These are phyloP conservation scores for Baronia brevicornis DNA, from an alignment of 2,888 invertebrate genomes.

Conservation along the genomic window DNA sequence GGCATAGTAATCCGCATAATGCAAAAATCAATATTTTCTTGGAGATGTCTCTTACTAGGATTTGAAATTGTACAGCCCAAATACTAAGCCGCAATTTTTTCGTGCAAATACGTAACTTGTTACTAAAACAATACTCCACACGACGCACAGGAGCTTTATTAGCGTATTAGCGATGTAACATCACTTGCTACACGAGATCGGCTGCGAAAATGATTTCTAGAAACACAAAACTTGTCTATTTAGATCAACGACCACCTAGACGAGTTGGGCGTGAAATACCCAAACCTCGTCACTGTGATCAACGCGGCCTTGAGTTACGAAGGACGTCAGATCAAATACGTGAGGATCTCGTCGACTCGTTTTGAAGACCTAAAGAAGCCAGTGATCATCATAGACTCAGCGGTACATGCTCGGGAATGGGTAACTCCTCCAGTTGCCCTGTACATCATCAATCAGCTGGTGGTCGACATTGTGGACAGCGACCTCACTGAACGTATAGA, in stretches of 20 bases:
- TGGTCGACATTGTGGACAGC: slow-evolving; percentile 68
- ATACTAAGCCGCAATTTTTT: too few relatives aligned
- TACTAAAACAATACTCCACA: too few relatives aligned
- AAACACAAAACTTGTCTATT: slow-evolving; percentile 16
- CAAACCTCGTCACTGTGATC: slow-evolving; percentile 66
- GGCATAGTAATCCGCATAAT: too few relatives aligned
- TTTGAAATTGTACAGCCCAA: too few relatives aligned
- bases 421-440: slow-evolving; percentile 80
- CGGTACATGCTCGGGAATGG: slow-evolving; percentile 83
- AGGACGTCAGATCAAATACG: slow-evolving; percentile 74
- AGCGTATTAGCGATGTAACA: too few relatives aligned
- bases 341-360: slow-evolving; percentile 75
- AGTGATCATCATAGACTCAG: slow-evolving; percentile 76
- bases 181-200: too few relatives aligned
- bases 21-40: too few relatives aligned
- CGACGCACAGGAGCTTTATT: too few relatives aligned
- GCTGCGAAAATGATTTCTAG: background rate
- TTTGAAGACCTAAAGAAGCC: slow-evolving; percentile 66
- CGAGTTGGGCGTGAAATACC: slow-evolving; percentile 53
- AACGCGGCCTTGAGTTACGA: slow-evolving; percentile 76
- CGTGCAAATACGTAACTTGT: too few relatives aligned
- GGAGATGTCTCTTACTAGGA: too few relatives aligned
- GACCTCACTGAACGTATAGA: slow-evolving; percentile 75
- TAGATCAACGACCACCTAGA: slow-evolving; percentile 72
- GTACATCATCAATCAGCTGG: slow-evolving; percentile 79